These are phyloP conservation scores for Dunckerocampus dactyliophorus DNA, from an alignment of 2,113 vertebrate genomes.

Conservation along the genomic window DNA sequence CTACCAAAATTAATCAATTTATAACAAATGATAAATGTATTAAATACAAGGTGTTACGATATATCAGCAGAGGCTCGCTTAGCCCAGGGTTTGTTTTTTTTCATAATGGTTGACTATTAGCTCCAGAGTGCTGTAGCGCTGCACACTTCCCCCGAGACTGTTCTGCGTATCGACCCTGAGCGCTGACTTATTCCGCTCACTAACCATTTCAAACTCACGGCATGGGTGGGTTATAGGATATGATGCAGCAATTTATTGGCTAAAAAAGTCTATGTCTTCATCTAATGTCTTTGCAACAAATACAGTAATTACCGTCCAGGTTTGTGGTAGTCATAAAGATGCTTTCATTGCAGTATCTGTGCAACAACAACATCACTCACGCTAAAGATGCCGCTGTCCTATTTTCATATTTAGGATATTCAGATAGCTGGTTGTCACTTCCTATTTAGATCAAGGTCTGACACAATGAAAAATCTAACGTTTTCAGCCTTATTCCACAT, in stretches of 20 bases:
- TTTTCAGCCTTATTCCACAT: background rate
- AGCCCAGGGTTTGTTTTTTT: conserved; percentile 47
- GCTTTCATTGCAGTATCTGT: background rate
- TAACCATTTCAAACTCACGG: conserved; percentile 25
- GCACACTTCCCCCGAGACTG: conserved; percentile 51
- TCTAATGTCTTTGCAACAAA: background rate
- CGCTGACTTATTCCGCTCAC: conserved; percentile 32
- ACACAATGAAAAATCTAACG: background rate
- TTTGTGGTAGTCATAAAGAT: background rate
- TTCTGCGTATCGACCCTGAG: conserved; percentile 42
- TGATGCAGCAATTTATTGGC: conserved; percentile 16
- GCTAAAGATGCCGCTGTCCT: too few species aligned
- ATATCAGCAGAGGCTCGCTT: conserved; percentile 40
- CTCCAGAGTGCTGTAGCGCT: conserved; percentile 46
- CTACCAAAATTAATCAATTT: too few species aligned
- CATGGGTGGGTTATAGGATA: conserved; percentile 7
- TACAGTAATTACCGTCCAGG: background rate
- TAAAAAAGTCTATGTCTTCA: conserved; percentile 11
- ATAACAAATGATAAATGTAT: too few species aligned
- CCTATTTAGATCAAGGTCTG: background rate
- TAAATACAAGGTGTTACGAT: conserved; percentile 50
- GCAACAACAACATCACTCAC: background rate
- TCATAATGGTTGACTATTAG: conserved; percentile 54
- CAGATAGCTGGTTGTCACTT: background rate
- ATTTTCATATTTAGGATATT: conserved; percentile 8